Evolutionary conservation across 2,113 vertebrate genomes (phyloP), one percentile per base, ranked within the genome.

Genomic region (Marmota flaviventris): DNA sequence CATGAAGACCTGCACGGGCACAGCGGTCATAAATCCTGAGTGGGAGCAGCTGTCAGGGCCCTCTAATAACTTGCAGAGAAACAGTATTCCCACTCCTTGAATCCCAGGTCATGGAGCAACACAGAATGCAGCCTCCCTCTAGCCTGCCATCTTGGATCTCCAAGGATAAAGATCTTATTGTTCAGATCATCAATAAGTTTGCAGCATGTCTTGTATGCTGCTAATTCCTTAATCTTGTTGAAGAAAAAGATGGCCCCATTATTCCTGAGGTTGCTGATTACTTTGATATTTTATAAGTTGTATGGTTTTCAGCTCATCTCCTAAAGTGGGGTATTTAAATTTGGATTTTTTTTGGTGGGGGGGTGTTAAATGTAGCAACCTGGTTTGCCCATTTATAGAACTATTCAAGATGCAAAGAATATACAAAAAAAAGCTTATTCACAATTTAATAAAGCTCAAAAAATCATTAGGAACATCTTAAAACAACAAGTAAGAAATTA

Each of bases 401-500:
- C 17, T 72, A 22, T 78, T 75, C 42, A 70, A 63, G 32, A 70
- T 27, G 58, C 72, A 86, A 70, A 63, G 42, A 63, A 89, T 48
- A 94, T 37, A 4, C 72, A 58, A 77, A 85, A 83, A 86, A 86
- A 86, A 32, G 20, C 0, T 91, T 96, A 81, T 20, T 87, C 53
- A 77, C 63, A 85, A 85, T 10, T 75, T 85, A 91, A 42, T 88
- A 63, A 79, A 67, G 32, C 58, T 84, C 24, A 85, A 84, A 95
- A 82, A 90, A 27, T 77, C 18, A 25, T 76, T 91, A 83, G 32
- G 14, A 92, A 75, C 37, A 63, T 82, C 69, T 86, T 34, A 48
- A 14, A 29, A 96, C 45, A 96, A 90, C n/a, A 77, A 92, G 24
- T 63, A 6, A 83, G 70, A 95, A 95, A 92, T 84, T 67, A 58